Evolutionary conservation across 2,888 invertebrate genomes (phyloP), one percentile per base, ranked within the genome.

Genomic region (Heteromurus nitidus): DNA sequence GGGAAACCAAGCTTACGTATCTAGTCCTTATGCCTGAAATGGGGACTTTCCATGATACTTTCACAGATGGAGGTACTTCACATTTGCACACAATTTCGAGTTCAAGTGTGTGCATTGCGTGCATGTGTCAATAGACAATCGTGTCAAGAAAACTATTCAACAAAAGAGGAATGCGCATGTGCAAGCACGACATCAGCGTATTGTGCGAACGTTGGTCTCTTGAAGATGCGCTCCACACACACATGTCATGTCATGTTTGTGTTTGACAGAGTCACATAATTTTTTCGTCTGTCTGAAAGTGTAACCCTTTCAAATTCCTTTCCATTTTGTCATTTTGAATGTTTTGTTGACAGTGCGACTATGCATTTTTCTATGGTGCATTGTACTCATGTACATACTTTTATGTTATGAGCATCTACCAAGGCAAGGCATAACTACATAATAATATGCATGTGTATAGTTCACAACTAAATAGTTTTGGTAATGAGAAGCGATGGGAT

Each of bases 251-350:
- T 53, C 28, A 22, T 28, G 13, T 20, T 20, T 55, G 47, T n/a
- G 22, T 30, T 62, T 62, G 62, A 62, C 62, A 62, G 13, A 58
- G 30, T 62, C 62, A 62, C 62, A 28, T 31, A n/a, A n/a, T n/a
- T n/a, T 55, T 55, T 55, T 55, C 24, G 22, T 31, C 31, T 31
- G 58, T 26, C 58, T 50, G 30, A 64, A 73, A 65, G 65, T 26
- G 55, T 22, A 65, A 74, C 55, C 64, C 55, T 65, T 74, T 53
- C 65, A 65, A 65, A 74, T 74, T 74, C 65, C 65, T 65, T 53
- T 74, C 55, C 74, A 74, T 64, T 74, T 74, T 74, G 74, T 74
- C 74, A 74, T 42, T 62, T n/a, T 70, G 50, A 55, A 22, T 55
- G 55, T 7, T 1, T 22, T 55, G 22, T 7, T 53, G 53, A 26